These are phyloP conservation scores for Gobio occitaniae DNA, from an alignment of 2,797 vertebrate species.

Conservation along the genomic window DNA sequence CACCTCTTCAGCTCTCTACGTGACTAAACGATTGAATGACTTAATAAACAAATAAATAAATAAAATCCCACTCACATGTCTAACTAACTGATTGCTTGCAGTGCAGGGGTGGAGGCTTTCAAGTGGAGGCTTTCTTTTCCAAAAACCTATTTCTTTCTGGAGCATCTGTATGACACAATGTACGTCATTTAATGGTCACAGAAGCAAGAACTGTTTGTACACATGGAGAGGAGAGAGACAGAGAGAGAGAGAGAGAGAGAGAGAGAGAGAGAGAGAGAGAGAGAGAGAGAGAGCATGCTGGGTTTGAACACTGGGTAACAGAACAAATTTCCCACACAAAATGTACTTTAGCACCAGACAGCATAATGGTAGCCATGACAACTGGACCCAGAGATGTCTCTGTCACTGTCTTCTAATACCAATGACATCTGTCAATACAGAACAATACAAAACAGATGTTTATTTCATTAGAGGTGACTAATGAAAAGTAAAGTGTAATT, in stretches of 20 bases:
- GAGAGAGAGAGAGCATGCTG: not conserved
- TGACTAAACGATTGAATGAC: conserved; percentile 14
- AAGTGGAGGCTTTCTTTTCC: not conserved
- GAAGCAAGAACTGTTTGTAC: not conserved
- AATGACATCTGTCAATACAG: conserved; percentile 12
- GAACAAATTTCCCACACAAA: conserved; percentile 34
- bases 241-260: not conserved
- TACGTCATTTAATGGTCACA: not conserved
- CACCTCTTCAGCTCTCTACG: conserved; percentile 33
- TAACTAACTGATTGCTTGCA: conserved; percentile 39
- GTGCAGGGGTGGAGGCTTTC: conserved; percentile 27
- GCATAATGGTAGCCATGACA: conserved; percentile 48
- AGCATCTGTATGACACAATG: not conserved
- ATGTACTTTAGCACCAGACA: conserved; percentile 41
- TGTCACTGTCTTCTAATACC: conserved; percentile 1
- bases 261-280: not conserved
- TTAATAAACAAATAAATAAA: conserved; percentile 27
- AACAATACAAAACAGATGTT: conserved; percentile 2
- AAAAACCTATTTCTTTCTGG: not conserved
- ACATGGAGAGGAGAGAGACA: conserved; percentile 1
- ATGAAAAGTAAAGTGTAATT: not conserved
- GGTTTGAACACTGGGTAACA: conserved; percentile 10
- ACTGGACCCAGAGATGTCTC: conserved; percentile 25
- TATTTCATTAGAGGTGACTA: not conserved
- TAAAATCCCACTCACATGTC: conserved; percentile 49